Evolutionary conservation across 2,888 invertebrate genomes (phyloP).

Genomic region (Coecobrya sp.): DNA sequence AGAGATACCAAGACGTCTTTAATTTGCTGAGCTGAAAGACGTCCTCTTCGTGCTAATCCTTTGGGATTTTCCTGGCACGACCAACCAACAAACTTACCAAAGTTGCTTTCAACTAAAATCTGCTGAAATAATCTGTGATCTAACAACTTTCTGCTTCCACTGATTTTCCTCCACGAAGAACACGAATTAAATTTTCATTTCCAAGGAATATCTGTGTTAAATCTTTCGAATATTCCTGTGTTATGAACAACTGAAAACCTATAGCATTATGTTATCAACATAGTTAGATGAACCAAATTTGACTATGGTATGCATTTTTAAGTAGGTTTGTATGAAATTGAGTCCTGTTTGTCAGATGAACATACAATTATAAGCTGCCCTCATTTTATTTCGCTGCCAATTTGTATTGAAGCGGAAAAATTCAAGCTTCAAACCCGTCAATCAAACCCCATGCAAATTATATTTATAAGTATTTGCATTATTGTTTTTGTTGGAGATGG

Average conservation of each 20-base stretch:
- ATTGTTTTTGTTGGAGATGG: not conserved
- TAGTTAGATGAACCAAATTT: not conserved
- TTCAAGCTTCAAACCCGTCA: not conserved
- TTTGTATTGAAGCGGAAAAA: slow-evolving; percentile 49
- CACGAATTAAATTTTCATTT: slow-evolving; percentile 33
- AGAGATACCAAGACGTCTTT: slow-evolving; percentile 29
- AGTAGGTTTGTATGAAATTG: not conserved
- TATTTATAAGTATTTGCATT: not conserved
- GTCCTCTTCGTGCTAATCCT: slow-evolving; percentile 4
- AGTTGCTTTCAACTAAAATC: not conserved
- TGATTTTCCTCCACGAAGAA: not conserved
- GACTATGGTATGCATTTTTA: not conserved
- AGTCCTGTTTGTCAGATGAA: slow-evolving; percentile 60
- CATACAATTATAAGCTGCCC: slow-evolving; percentile 42
- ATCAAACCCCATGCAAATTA: not conserved
- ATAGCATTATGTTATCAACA: not conserved
- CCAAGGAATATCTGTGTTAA: slow-evolving; percentile 15
- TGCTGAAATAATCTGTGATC: slow-evolving; percentile 12
- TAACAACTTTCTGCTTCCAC: not conserved
- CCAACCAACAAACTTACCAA: slow-evolving; percentile 34
- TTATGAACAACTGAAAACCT: not conserved
- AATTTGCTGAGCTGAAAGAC: not conserved
- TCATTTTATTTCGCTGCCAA: slow-evolving; percentile 44
- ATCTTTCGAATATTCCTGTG: slow-evolving; percentile 27
- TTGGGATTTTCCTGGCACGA: slow-evolving; percentile 11